Percentiles rank a stretch among this genome's conserved stretches.
phyloP scores from a whole-genome alignment of 2,888 invertebrate genomes.

The Atethmia centrago region DNA sequence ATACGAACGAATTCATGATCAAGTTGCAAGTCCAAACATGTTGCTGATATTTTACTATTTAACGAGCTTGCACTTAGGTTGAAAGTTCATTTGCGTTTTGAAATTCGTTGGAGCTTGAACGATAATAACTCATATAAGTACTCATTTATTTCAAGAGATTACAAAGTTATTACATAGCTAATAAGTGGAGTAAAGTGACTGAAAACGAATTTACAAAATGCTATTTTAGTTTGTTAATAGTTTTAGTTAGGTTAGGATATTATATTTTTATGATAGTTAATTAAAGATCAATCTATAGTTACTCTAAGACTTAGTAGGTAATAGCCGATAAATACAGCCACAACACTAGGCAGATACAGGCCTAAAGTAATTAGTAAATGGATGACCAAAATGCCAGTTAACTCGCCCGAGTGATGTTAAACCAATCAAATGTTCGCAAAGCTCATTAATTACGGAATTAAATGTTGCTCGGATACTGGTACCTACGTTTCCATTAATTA shows the following conservation, averaged over 20 bases:
- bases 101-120: no score
- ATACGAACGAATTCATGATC: no score
- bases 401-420: slow-evolving; percentile 43
- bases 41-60: no score
- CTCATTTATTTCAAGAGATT: no score
- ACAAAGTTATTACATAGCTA: no score
- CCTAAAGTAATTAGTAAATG: slow-evolving; percentile 50
- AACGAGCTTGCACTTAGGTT: no score
- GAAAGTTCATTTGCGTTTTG: no score
- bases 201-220: no score
- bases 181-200: no score
- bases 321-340: not conserved
- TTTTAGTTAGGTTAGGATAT: not conserved
- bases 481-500: slow-evolving; percentile 40
- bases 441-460: slow-evolving; percentile 52
- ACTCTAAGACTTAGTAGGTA: not conserved
- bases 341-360: not conserved
- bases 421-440: slow-evolving; percentile 48
- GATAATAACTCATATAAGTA: no score
- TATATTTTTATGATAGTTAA: not conserved
- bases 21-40: no score
- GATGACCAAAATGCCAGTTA: slow-evolving; percentile 32
- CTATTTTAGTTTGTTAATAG: no score
- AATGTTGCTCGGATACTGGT: slow-evolving; percentile 34
- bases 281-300: not conserved